Evolutionary conservation across 2,113 vertebrate genomes (phyloP).

Genomic region (Bos javanicus): DNA sequence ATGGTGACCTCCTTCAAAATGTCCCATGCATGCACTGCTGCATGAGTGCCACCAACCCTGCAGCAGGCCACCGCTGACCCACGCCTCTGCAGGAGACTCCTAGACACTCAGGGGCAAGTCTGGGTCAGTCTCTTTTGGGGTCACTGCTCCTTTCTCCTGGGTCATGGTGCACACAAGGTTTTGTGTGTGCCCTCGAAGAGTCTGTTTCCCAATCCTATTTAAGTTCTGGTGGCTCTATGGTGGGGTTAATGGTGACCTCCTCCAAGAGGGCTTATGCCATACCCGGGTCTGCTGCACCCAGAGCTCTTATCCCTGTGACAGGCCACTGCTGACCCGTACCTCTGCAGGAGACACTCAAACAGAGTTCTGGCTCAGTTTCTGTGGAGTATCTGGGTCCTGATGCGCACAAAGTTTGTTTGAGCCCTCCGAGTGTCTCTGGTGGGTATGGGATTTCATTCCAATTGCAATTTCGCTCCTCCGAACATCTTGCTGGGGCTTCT

Average conservation of each 20-base stretch:
- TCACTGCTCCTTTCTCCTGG: background rate
- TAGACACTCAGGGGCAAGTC: background rate
- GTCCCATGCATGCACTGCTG: background rate
- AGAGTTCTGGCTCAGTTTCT: background rate
- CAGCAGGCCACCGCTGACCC: background rate
- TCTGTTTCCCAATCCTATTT: background rate
- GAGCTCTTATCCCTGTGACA: background rate
- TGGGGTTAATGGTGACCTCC: background rate
- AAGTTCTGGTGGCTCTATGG: background rate
- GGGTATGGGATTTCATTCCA: background rate
- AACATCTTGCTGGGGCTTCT: background rate
- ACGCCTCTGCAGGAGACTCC: background rate
- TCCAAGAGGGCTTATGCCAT: background rate
- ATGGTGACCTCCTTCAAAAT: background rate
- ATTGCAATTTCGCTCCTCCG: background rate
- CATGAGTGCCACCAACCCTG: background rate
- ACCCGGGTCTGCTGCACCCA: background rate
- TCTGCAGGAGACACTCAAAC: background rate
- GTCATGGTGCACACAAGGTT: background rate
- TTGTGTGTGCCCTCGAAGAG: no score
- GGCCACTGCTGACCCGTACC: background rate
- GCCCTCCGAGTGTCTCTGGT: background rate
- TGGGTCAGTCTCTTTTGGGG: background rate
- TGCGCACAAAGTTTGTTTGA: background rate
- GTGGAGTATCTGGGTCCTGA: background rate